phyloP scores from a whole-genome alignment of 2,888 invertebrate genomes.

The Noctua pronuba region DNA sequence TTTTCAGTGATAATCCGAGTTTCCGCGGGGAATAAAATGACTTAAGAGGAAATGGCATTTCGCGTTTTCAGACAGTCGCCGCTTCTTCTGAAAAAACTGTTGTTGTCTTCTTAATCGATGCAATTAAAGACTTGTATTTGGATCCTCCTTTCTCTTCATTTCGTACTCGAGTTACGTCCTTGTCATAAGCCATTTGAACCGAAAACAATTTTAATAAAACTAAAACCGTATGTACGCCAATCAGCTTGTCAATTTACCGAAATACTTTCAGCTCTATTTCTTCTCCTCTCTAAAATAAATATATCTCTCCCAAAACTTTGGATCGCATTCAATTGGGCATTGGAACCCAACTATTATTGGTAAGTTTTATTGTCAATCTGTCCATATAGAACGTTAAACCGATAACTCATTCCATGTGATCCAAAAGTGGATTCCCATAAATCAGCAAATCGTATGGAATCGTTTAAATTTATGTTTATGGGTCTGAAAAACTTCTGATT shows the following conservation, averaged over 20 bases:
- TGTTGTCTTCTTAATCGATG: neutral
- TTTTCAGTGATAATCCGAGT: neutral
- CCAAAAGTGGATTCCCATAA: slow-evolving; percentile 49
- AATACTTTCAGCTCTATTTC: slow-evolving; percentile 8
- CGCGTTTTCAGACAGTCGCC: neutral
- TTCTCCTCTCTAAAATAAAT: slow-evolving; percentile 13
- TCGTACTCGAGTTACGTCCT: neutral
- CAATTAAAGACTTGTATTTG: neutral
- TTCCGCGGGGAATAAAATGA: neutral
- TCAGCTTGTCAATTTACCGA: slow-evolving; percentile 5
- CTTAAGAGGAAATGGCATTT: slow-evolving; percentile 1
- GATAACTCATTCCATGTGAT: slow-evolving; percentile 47
- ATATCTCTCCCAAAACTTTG: slow-evolving; percentile 21
- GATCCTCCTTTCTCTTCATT: neutral
- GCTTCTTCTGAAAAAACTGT: neutral
- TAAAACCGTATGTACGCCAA: slow-evolving; percentile 1
- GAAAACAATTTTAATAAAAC: slow-evolving; percentile 6
- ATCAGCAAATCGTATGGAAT: slow-evolving; percentile 53
- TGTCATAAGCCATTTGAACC: neutral
- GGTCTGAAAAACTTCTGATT: slow-evolving; percentile 48
- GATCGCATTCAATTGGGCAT: slow-evolving; percentile 32
- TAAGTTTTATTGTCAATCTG: slow-evolving; percentile 49
- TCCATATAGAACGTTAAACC: slow-evolving; percentile 45
- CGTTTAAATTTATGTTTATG: slow-evolving; percentile 52
- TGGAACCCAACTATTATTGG: slow-evolving; percentile 33